Percentiles rank a stretch among this genome's conserved stretches.
Conservation (phyloP, 2,113 vertebrate species). For the Mionectes macconnelli region DNA sequence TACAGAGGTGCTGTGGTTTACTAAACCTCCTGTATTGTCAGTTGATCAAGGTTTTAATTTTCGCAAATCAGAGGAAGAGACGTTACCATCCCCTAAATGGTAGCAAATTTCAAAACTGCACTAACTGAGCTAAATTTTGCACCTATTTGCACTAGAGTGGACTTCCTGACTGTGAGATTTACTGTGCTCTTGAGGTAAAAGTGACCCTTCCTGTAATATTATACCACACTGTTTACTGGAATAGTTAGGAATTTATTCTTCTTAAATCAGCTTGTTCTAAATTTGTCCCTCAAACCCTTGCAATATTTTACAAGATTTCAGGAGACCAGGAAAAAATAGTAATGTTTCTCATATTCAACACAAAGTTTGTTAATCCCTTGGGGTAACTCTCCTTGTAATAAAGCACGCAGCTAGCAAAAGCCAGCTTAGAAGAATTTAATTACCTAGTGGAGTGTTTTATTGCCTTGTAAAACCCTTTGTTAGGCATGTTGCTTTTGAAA, state of each 20-base stretch:
- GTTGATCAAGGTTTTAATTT: not conserved
- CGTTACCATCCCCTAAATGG: not conserved
- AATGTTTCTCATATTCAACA: not conserved
- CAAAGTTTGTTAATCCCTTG: not conserved
- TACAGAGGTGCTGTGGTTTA: not conserved
- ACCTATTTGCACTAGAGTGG: not conserved
- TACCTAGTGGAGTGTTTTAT: conserved; percentile 18
- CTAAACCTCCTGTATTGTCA: not conserved
- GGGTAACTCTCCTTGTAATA: not conserved
- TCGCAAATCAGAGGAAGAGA: not conserved
- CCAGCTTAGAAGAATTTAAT: not conserved
- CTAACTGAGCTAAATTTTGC: not conserved
- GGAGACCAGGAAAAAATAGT: not conserved
- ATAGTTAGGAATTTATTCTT: not conserved
- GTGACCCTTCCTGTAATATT: not conserved
- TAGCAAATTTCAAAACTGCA: not conserved
- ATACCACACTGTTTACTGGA: not conserved
- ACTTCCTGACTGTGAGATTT: not conserved
- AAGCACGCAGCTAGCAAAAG: not conserved
- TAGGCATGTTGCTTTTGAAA: not conserved
- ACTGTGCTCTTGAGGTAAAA: not conserved
- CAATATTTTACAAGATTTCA: not conserved
- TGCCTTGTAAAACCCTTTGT: conserved; percentile 30
- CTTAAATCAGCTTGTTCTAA: not conserved
- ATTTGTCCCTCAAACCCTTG: not conserved